Percentiles rank a stretch among this genome's conserved stretches.
phyloP scores from a whole-genome alignment of 2,888 invertebrate species.

The Emesis furor region DNA sequence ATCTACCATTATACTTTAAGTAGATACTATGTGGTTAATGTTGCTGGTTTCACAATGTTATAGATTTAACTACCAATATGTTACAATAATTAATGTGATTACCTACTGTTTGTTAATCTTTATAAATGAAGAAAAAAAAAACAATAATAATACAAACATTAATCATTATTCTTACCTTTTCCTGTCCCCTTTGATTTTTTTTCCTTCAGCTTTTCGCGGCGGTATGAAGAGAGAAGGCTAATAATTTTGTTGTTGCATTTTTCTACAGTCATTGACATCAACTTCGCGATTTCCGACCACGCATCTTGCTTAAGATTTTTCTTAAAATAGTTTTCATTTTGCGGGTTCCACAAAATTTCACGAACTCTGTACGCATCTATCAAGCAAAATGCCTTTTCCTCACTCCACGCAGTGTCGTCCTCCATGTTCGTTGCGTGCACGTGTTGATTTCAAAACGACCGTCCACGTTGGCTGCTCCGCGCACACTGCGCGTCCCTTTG shows the following conservation, averaged over 20 bases:
- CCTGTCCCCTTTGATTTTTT: conserved; percentile 13
- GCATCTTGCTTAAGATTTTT: conserved; percentile 36
- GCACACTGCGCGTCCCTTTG: conserved; percentile 42
- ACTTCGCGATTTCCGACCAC: conserved; percentile 31
- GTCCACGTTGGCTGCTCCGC: conserved; percentile 24
- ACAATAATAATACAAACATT: too few relatives aligned
- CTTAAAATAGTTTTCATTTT: conserved; percentile 17
- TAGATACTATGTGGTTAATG: too few relatives aligned
- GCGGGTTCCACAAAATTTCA: conserved; percentile 36
- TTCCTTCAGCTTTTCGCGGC: conserved; percentile 27
- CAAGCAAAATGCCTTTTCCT: conserved; percentile 29
- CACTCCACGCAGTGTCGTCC: conserved; percentile 33
- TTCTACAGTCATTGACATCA: conserved; percentile 33
- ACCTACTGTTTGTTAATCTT: too few relatives aligned
- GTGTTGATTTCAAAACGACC: conserved; percentile 11
- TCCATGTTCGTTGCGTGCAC: conserved; percentile 31
- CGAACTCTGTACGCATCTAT: conserved; percentile 34
- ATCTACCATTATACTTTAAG: too few relatives aligned
- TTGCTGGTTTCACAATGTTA: too few relatives aligned
- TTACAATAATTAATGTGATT: too few relatives aligned
- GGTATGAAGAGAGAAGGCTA: conserved; percentile 38
- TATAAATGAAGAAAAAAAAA: too few relatives aligned
- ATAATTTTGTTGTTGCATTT: conserved; percentile 35
- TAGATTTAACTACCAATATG: too few relatives aligned
- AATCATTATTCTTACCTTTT: conserved; percentile 25